These are phyloP conservation scores for Drosophila lutescens DNA, from an alignment of 2,888 invertebrate genomes.

Conservation along the genomic window DNA sequence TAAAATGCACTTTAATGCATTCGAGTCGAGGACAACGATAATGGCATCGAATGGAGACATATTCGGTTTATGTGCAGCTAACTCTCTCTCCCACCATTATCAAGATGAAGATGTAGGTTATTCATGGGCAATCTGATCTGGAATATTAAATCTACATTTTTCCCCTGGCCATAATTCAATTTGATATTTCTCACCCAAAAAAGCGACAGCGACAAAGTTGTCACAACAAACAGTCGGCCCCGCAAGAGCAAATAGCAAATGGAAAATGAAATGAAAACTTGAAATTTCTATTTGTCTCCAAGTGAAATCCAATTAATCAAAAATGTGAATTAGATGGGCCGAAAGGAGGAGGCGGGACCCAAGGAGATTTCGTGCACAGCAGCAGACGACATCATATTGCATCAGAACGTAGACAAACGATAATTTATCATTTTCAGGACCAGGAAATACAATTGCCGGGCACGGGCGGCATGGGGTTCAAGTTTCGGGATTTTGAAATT, in stretches of 20 bases:
- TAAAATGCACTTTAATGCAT: slow-evolving; percentile 71
- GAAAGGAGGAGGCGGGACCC: neutral
- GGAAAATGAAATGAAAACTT: slow-evolving; percentile 40
- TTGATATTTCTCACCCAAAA: slow-evolving; percentile 34
- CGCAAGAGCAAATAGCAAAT: slow-evolving; percentile 16
- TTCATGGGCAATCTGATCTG: slow-evolving; percentile 8
- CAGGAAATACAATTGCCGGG: slow-evolving; percentile 48
- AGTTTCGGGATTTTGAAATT: slow-evolving; percentile 46
- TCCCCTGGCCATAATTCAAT: slow-evolving; percentile 61
- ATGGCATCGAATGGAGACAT: slow-evolving; percentile 31
- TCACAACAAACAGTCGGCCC: slow-evolving; percentile 67
- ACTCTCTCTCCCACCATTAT: neutral
- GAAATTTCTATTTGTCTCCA: slow-evolving; percentile 68
- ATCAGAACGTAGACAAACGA: slow-evolving; percentile 64
- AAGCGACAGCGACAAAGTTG: slow-evolving; percentile 35
- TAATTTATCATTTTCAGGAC: slow-evolving; percentile 72
- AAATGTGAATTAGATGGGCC: slow-evolving; percentile 44
- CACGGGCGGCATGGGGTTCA: neutral
- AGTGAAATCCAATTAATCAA: slow-evolving; percentile 76
- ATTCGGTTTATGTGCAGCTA: slow-evolving; percentile 24
- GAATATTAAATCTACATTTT: slow-evolving; percentile 47
- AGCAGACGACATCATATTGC: slow-evolving; percentile 71
- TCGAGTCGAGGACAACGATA: slow-evolving; percentile 23
- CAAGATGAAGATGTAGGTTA: neutral
- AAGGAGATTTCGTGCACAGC: slow-evolving; percentile 29